Evolutionary conservation across 1,140 invertebrate genomes (phyloP).

Genomic region (Bombus cullumanus): DNA sequence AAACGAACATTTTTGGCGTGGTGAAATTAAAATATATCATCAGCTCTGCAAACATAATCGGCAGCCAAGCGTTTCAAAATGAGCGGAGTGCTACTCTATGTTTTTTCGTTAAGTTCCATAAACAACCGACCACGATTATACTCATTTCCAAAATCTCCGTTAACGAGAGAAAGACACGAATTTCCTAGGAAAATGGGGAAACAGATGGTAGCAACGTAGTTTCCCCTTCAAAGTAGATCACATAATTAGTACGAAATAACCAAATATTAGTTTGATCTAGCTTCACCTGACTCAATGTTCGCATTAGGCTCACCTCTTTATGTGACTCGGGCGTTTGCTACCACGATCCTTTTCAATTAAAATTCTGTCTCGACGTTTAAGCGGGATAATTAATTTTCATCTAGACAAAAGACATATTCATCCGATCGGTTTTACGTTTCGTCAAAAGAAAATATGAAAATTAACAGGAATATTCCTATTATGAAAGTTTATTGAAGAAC

Average conservation of each 20-base stretch:
- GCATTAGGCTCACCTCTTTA: background rate
- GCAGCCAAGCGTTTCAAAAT: background rate
- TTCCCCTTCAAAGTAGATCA: background rate
- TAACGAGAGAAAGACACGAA: too few species aligned
- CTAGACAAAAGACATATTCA: background rate
- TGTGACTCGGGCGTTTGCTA: background rate
- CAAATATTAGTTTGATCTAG: conserved; percentile 6
- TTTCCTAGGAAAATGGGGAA: background rate
- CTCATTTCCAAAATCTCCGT: background rate
- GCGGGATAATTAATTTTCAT: background rate
- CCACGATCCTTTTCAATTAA: background rate
- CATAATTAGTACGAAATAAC: conserved; percentile 32
- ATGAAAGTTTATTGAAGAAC: too few species aligned
- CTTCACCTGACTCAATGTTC: background rate
- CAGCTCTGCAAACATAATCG: background rate
- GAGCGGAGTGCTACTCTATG: background rate
- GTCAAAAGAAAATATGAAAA: background rate
- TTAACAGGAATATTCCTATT: conserved; percentile 11
- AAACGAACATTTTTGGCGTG: too few species aligned
- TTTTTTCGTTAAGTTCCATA: background rate
- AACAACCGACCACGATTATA: background rate
- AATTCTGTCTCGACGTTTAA: background rate
- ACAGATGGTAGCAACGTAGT: background rate
- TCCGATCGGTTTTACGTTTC: background rate
- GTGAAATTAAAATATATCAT: background rate